A percentile compares a stretch with the other conserved stretches of the same genome.
Evolutionary conservation across 2,888 invertebrate genomes (phyloP).

Genomic region (Horisme vitalbata): DNA sequence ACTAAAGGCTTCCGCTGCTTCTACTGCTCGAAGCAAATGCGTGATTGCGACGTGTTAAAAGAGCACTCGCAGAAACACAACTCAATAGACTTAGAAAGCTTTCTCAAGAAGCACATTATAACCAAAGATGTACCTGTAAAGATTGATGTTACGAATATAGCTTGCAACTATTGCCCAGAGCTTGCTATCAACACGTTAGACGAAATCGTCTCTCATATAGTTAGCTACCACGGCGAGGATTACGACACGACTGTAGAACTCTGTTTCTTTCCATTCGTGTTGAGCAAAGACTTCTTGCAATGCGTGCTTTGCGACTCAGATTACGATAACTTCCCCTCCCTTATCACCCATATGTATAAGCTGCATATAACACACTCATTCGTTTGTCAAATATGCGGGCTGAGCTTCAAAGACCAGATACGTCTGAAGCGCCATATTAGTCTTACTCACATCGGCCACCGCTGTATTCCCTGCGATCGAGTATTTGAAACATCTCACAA

Average conservation of each 20-base stretch:
- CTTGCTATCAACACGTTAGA: constrained; percentile 41
- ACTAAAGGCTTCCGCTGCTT: constrained; percentile 64
- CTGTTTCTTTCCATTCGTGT: constrained; percentile 59
- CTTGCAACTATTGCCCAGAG: constrained; percentile 53
- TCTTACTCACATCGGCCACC: constrained; percentile 49
- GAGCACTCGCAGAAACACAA: constrained; percentile 53
- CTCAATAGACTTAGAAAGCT: constrained; percentile 42
- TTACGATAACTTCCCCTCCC: constrained; percentile 57
- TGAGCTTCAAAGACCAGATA: constrained; percentile 54
- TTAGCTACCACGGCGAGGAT: constrained; percentile 42
- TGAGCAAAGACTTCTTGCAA: constrained; percentile 49
- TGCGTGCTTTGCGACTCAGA: constrained; percentile 52
- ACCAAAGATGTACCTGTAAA: constrained; percentile 66
- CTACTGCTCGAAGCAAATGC: constrained; percentile 59
- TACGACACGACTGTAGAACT: constrained; percentile 48
- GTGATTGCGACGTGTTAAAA: constrained; percentile 51
- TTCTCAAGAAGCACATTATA: constrained; percentile 53
- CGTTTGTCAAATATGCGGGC: constrained; percentile 65
- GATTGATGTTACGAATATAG: constrained; percentile 53
- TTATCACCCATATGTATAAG: constrained; percentile 65
- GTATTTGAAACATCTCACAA: constrained; percentile 59
- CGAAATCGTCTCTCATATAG: constrained; percentile 54
- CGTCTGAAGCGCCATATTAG: constrained; percentile 58
- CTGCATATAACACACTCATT: constrained; percentile 53
- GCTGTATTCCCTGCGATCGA: constrained; percentile 65